Conservation (phyloP, 2,888 invertebrate genomes). For the Drosophila birchii region DNA sequence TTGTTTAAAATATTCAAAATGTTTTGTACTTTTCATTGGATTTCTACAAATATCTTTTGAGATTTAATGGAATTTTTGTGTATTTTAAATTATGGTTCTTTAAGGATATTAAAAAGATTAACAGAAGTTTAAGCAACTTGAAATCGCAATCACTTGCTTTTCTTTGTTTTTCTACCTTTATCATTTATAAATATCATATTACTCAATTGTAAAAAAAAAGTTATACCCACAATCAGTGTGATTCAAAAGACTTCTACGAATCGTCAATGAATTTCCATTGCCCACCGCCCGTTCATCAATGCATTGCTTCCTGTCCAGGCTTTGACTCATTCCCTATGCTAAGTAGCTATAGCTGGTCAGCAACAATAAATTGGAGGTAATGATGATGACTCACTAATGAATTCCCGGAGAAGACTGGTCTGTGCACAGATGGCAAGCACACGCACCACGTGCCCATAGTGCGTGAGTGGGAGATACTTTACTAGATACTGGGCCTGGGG, state of each 20-base stretch:
- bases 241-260: conserved; percentile 16
- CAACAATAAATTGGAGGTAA: conserved; percentile 24
- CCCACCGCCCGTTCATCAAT: conserved; percentile 12
- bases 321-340: conserved; percentile 38
- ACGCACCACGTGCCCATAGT: conserved; percentile 34
- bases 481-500: neutral
- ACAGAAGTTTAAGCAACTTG: neutral
- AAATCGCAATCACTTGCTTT: neutral
- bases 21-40: neutral
- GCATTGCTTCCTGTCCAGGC: conserved; percentile 32
- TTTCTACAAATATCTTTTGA: neutral
- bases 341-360: conserved; percentile 23
- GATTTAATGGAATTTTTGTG: neutral
- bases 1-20: neutral
- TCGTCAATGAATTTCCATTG: conserved; percentile 4
- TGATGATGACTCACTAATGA: conserved; percentile 49
- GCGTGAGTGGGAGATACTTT: conserved; percentile 6
- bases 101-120: too few species aligned
- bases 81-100: too few species aligned
- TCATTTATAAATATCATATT: neutral
- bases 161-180: neutral
- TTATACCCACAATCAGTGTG: neutral
- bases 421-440: conserved; percentile 26
- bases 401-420: conserved; percentile 31
- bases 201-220: neutral